Percentiles rank a stretch among this genome's conserved stretches.
phyloP scores from a whole-genome alignment of 1,140 invertebrate genomes.

The Rhynchophorus ferrugineus region DNA sequence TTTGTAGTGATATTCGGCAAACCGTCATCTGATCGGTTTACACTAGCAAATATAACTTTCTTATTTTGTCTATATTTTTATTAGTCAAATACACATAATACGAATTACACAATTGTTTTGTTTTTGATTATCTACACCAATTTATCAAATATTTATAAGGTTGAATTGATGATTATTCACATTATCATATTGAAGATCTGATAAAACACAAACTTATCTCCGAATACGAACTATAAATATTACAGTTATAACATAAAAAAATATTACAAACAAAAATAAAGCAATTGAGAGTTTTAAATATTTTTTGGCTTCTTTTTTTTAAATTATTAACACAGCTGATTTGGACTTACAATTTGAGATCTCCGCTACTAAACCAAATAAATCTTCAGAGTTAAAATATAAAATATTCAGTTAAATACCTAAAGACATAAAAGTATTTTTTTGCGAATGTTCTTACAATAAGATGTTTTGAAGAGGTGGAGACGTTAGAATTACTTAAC shows the following conservation, averaged over 20 bases:
- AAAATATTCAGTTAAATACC: too few relatives aligned
- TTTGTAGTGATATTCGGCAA: too few relatives aligned
- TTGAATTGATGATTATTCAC: neutral
- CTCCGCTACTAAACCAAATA: too few relatives aligned
- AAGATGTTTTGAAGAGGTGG: neutral
- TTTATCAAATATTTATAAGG: neutral
- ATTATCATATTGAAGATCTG: neutral
- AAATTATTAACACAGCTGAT: too few relatives aligned
- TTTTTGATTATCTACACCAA: neutral
- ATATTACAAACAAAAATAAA: conserved; percentile 13
- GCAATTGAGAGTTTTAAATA: too few relatives aligned
- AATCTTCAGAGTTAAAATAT: too few relatives aligned
- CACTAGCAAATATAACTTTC: neutral
- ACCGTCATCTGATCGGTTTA: too few relatives aligned
- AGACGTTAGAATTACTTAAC: neutral
- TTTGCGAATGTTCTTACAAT: neutral
- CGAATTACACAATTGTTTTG: neutral
- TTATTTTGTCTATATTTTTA: neutral
- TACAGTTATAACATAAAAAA: neutral
- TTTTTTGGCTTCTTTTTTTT: too few relatives aligned
- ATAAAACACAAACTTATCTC: conserved; percentile 10
- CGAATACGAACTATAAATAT: conserved; percentile 9
- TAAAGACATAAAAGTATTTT: too few relatives aligned
- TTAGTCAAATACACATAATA: neutral
- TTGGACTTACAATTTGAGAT: too few relatives aligned